Evolutionary conservation across 1,140 invertebrate genomes (phyloP).

Genomic region (Habropoda laboriosa): DNA sequence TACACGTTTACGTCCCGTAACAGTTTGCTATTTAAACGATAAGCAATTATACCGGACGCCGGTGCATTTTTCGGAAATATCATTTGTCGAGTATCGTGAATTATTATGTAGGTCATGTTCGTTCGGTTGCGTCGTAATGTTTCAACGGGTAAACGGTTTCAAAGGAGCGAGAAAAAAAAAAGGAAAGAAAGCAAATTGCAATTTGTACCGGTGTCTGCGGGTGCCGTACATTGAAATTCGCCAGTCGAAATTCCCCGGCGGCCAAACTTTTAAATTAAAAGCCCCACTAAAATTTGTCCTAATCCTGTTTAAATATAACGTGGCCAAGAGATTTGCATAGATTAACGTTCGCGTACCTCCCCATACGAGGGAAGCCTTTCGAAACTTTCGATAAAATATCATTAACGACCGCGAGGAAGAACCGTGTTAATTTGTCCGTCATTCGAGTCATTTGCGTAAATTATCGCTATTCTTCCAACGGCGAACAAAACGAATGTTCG

Average conservation of each 20-base stretch:
- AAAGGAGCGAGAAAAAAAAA: constrained; percentile 24
- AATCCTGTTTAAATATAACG: constrained; percentile 33
- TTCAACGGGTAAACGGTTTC: neutral
- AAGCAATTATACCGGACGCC: constrained; percentile 4
- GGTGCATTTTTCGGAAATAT: neutral
- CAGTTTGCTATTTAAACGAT: neutral
- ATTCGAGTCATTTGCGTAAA: neutral
- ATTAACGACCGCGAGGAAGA: constrained; percentile 8
- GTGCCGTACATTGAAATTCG: constrained; percentile 11
- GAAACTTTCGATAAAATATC: constrained; percentile 23
- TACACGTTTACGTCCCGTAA: neutral
- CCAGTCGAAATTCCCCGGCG: neutral
- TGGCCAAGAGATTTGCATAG: constrained; percentile 31
- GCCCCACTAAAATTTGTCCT: constrained; percentile 26
- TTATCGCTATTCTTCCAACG: neutral
- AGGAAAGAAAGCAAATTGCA: too few species aligned
- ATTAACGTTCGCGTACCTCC: neutral
- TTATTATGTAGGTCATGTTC: neutral
- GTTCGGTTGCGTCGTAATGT: neutral
- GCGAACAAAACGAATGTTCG: too few species aligned
- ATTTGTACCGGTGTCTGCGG: neutral
- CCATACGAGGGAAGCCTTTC: neutral
- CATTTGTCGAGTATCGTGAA: neutral
- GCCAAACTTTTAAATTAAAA: constrained; percentile 29
- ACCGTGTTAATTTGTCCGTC: neutral